A percentile compares a stretch with the other conserved stretches of the same genome.
These are phyloP conservation scores for Orycteropus afer DNA, from an alignment of 2,113 vertebrate species.

Conservation along the genomic window DNA sequence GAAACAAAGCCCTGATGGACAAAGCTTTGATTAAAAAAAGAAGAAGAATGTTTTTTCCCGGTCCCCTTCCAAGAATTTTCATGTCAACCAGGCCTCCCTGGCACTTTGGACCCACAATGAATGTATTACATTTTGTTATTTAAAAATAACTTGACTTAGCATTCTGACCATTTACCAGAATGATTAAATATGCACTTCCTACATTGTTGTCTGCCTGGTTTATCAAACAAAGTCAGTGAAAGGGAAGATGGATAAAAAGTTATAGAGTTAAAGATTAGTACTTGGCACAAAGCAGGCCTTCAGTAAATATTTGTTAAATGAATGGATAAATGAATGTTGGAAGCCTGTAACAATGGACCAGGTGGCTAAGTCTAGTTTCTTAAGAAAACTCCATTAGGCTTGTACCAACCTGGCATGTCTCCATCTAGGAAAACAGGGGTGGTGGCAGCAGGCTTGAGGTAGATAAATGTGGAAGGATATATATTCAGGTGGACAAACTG, in stretches of 20 bases:
- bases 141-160: conserved; percentile 21
- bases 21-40: not conserved
- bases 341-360: not conserved
- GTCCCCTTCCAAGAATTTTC: not conserved
- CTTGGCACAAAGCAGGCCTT: not conserved
- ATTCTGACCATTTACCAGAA: conserved; percentile 6
- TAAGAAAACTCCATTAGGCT: not conserved
- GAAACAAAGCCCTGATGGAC: not conserved
- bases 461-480: not conserved
- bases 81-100: not conserved
- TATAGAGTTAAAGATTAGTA: not conserved
- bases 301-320: not conserved
- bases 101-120: not conserved
- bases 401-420: not conserved
- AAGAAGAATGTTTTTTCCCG: not conserved
- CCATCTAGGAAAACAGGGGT: not conserved
- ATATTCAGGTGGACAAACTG: not conserved
- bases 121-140: conserved; percentile 41
- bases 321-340: not conserved
- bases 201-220: conserved; percentile 15
- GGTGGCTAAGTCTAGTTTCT: not conserved
- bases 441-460: not conserved
- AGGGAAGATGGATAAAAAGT: not conserved
- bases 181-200: conserved; percentile 62
- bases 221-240: not conserved